These are phyloP conservation scores for Archivesica marissinica DNA, from an alignment of 1,140 invertebrate genomes.

Conservation along the genomic window DNA sequence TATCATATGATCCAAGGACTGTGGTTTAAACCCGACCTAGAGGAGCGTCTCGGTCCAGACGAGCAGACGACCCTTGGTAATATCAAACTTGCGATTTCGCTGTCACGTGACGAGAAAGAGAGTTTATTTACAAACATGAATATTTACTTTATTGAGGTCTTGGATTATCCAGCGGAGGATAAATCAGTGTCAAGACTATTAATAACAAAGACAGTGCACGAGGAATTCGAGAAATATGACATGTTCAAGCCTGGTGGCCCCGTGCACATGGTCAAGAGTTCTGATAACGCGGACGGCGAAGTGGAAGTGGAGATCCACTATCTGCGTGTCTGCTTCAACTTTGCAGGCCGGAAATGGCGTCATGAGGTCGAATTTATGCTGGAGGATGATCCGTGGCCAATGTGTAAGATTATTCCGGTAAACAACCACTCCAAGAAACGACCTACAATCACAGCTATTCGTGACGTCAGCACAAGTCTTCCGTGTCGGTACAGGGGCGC, in stretches of 20 bases:
- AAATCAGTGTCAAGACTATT: conserved; percentile 72
- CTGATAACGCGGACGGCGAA: conserved; percentile 23
- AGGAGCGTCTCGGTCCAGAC: conserved; percentile 63
- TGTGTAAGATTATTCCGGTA: conserved; percentile 66
- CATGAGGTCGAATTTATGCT: conserved; percentile 72
- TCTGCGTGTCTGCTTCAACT: conserved; percentile 66
- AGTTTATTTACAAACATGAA: conserved; percentile 69
- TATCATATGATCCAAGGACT: conserved; percentile 69
- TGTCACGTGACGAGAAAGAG: conserved; percentile 64
- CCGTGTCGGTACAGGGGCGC: conserved; percentile 66
- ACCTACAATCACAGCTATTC: conserved; percentile 36
- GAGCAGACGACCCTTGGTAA: conserved; percentile 65
- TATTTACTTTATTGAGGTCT: conserved; percentile 71
- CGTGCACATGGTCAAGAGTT: conserved; percentile 55
- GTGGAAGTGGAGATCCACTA: conserved; percentile 59
- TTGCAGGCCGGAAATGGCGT: conserved; percentile 62
- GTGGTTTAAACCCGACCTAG: conserved; percentile 70
- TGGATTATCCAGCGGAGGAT: conserved; percentile 70
- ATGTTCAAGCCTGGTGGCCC: conserved; percentile 69
- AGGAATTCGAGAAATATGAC: conserved; percentile 66
- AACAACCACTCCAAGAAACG: conserved; percentile 61
- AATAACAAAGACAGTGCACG: conserved; percentile 63
- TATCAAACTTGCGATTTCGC: conserved; percentile 67
- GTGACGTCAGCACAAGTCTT: conserved; percentile 48
- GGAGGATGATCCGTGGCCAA: conserved; percentile 71